Percentiles rank a stretch among this genome's conserved stretches.
phyloP scores from a whole-genome alignment of 30 jellyfish, hydroid and myxozoan species.

The Pseudorhiza aurosa region DNA sequence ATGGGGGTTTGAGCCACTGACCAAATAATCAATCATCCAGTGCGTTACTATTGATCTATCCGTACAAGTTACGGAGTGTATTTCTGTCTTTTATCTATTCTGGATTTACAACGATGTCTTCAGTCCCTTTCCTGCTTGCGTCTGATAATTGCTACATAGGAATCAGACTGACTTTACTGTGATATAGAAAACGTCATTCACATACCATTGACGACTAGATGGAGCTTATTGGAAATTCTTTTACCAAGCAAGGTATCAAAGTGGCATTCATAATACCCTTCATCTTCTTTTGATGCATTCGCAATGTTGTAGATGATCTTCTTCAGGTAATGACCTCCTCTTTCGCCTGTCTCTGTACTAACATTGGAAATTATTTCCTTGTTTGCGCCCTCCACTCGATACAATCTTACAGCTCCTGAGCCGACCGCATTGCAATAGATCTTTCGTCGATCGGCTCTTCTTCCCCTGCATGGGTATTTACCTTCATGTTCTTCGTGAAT shows the following conservation, averaged over 20 bases:
- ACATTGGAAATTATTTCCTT: background rate
- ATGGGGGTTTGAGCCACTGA: too few relatives aligned
- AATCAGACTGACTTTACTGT: too few relatives aligned
- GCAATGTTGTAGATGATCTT: background rate
- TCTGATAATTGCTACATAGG: too few relatives aligned
- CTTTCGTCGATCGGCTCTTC: background rate
- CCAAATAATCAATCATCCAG: too few relatives aligned
- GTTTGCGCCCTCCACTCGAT: background rate
- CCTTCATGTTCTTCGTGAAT: background rate
- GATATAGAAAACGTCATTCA: too few relatives aligned
- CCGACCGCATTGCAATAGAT: conserved; percentile 21
- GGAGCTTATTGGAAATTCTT: background rate
- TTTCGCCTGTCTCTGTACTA: background rate
- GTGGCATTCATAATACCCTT: conserved; percentile 29
- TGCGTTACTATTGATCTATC: too few relatives aligned
- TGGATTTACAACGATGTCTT: too few relatives aligned
- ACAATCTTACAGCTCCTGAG: background rate
- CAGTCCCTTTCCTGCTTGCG: too few relatives aligned
- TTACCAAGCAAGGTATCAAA: background rate
- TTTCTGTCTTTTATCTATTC: too few relatives aligned
- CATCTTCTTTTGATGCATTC: conserved; percentile 33
- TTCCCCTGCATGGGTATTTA: background rate
- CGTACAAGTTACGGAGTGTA: too few relatives aligned
- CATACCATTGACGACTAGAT: background rate
- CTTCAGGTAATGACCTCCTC: background rate